phyloP scores from a whole-genome alignment of 2,113 vertebrate species.

The Donacobius atricapilla region DNA sequence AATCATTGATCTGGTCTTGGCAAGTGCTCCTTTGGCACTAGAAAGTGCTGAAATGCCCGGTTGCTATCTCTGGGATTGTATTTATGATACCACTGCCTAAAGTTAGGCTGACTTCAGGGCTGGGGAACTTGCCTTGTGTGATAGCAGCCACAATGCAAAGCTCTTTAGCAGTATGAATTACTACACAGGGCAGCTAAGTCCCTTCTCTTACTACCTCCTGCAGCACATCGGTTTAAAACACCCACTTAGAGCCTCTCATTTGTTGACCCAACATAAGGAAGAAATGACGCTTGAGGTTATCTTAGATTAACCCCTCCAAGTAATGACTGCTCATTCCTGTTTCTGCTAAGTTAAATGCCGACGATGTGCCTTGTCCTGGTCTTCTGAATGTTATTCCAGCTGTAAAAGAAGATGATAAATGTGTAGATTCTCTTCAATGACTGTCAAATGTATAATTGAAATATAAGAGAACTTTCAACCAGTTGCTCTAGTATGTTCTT shows the following conservation, averaged over 20 bases:
- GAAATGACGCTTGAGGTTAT: not conserved
- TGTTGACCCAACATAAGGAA: not conserved
- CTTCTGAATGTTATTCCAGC: not conserved
- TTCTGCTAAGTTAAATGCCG: not conserved
- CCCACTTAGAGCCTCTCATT: not conserved
- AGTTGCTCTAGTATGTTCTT: not conserved
- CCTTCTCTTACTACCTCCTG: conserved; percentile 13
- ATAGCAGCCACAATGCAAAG: not conserved
- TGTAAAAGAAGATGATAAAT: not conserved
- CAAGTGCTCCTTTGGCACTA: not conserved
- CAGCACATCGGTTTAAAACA: not conserved
- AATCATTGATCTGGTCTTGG: conserved; percentile 46
- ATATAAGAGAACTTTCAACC: not conserved
- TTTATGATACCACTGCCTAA: not conserved
- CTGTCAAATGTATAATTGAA: conserved; percentile 27
- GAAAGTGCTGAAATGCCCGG: conserved; percentile 21
- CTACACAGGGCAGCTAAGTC: not conserved
- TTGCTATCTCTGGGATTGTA: not conserved
- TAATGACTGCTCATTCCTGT: not conserved
- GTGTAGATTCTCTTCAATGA: conserved; percentile 7
- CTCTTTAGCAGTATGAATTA: not conserved
- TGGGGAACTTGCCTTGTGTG: not conserved
- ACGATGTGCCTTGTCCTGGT: not conserved
- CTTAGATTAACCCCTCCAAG: not conserved
- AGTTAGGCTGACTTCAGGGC: not conserved